Evolutionary conservation across 1,140 invertebrate species (phyloP).

Genomic region (Protaetia brevitarsis): DNA sequence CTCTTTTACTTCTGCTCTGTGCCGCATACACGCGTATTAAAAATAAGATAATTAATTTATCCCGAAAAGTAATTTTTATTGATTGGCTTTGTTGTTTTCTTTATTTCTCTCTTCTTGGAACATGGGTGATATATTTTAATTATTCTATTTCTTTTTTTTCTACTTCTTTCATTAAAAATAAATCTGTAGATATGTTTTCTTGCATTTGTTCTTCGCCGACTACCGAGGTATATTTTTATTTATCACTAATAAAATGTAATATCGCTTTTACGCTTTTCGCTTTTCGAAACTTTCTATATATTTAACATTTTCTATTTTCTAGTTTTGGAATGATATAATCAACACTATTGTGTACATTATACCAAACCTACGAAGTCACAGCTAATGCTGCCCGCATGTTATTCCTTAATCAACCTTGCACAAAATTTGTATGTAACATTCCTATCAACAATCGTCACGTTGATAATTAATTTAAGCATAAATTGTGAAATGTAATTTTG

Average conservation of each 20-base stretch:
- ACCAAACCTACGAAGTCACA: conserved; percentile 17
- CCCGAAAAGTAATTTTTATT: conserved; percentile 13
- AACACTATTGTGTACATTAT: conserved; percentile 12
- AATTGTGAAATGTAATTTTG: conserved; percentile 10
- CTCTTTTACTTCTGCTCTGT: conserved; percentile 10
- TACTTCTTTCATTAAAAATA: conserved; percentile 9
- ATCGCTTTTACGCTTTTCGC: background rate
- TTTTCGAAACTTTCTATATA: background rate
- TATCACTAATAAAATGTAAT: background rate
- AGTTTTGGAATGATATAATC: conserved; percentile 26
- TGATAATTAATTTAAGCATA: conserved; percentile 14
- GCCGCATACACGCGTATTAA: conserved; percentile 12
- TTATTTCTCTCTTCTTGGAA: background rate
- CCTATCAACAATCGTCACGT: conserved; percentile 30
- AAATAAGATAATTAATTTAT: conserved; percentile 16
- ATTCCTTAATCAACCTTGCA: background rate
- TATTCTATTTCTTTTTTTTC: conserved; percentile 14
- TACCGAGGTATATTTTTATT: conserved; percentile 21
- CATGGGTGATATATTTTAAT: conserved; percentile 10
- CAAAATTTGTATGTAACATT: conserved; percentile 24
- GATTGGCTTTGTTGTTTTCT: conserved; percentile 18
- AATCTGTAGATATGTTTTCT: conserved; percentile 28
- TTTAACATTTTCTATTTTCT: conserved; percentile 13
- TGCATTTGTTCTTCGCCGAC: conserved; percentile 29
- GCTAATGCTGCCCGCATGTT: background rate